These are phyloP conservation scores for Neodiprion lecontei DNA, from an alignment of 1,140 invertebrate genomes.

Conservation along the genomic window DNA sequence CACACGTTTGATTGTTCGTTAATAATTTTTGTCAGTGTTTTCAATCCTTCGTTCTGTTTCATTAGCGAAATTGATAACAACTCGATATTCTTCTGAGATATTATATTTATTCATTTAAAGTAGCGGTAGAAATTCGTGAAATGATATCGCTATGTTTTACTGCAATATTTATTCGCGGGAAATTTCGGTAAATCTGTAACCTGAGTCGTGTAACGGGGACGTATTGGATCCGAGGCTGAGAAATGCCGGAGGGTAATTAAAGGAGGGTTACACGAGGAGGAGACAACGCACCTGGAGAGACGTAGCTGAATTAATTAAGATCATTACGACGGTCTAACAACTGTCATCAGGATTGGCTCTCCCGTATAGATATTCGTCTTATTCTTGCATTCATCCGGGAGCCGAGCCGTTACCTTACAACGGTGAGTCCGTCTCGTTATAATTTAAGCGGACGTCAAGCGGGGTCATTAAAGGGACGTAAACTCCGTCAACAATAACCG, in stretches of 20 bases:
- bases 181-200: too few relatives aligned
- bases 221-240: neutral
- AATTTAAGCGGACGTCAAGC: neutral
- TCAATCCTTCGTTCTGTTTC: too few relatives aligned
- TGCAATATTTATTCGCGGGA: too few relatives aligned
- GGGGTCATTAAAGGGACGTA: neutral
- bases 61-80: too few relatives aligned
- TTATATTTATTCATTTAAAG: too few relatives aligned
- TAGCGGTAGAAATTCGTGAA: too few relatives aligned
- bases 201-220: too few relatives aligned
- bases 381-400: neutral
- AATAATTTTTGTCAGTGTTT: too few relatives aligned
- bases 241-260: neutral
- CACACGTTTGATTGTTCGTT: too few relatives aligned
- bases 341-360: constrained; percentile 7
- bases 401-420: too few relatives aligned
- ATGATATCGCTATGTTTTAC: too few relatives aligned
- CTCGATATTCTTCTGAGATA: too few relatives aligned
- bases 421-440: neutral
- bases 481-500: neutral
- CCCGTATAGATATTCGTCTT: neutral
- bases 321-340: neutral
- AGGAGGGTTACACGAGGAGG: neutral
- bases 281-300: neutral
- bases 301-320: neutral